Conservation (phyloP, 2,797 vertebrate genomes). For the Lates japonicus region DNA sequence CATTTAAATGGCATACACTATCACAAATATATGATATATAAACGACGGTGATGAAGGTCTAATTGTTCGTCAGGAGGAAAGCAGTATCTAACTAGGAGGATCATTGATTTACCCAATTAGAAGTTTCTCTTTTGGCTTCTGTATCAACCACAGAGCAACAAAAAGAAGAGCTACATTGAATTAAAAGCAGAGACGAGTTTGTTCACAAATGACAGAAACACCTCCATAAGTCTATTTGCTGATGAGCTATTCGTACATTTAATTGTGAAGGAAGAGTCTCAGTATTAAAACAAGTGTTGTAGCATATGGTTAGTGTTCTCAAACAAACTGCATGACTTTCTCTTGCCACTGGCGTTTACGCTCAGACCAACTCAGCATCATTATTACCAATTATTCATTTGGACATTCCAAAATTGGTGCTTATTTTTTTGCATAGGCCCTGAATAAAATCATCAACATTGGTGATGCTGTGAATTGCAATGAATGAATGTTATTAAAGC, state of each 20-base stretch:
- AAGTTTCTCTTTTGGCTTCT: slow-evolving; percentile 30
- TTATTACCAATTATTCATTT: slow-evolving; percentile 40
- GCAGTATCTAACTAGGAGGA: slow-evolving; percentile 12
- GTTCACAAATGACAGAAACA: slow-evolving; percentile 30
- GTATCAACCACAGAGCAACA: slow-evolving; percentile 20
- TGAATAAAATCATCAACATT: slow-evolving; percentile 5
- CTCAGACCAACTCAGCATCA: slow-evolving; percentile 21
- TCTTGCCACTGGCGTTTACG: slow-evolving; percentile 32
- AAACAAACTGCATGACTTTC: slow-evolving; percentile 24
- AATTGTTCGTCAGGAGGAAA: not conserved
- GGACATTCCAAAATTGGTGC: slow-evolving; percentile 22
- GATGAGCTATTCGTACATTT: slow-evolving; percentile 31
- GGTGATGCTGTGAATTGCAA: not conserved
- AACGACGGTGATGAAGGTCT: slow-evolving; percentile 12
- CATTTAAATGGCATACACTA: slow-evolving; percentile 11
- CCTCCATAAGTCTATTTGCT: slow-evolving; percentile 31
- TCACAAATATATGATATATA: not conserved
- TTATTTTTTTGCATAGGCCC: slow-evolving; percentile 13
- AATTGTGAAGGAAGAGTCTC: slow-evolving; percentile 18
- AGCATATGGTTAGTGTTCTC: slow-evolving; percentile 18
- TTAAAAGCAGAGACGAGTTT: not conserved
- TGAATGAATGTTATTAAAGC: not conserved
- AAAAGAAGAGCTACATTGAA: slow-evolving; percentile 8
- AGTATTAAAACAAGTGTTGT: slow-evolving; percentile 8
- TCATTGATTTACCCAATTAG: slow-evolving; percentile 37